Evolutionary conservation across 2,113 vertebrate species (phyloP), one percentile per base, ranked within the genome.

Genomic region (Apus apus): DNA sequence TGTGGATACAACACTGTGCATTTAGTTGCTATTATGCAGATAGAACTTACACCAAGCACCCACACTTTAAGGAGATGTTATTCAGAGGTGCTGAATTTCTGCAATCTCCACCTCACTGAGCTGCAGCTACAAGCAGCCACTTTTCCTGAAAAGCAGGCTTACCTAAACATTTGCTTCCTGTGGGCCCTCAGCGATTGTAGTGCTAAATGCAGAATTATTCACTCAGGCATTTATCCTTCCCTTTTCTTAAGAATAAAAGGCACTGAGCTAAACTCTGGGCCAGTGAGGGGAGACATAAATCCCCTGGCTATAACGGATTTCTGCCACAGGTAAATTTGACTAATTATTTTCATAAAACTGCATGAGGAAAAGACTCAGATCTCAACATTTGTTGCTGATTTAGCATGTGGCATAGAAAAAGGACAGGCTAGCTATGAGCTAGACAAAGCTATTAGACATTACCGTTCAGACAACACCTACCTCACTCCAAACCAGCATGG

Each of bases 401-500:
- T 79, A 94, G 89, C 90, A 82, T 26, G 81, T 93, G 85, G 61
- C 76, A 88, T 51, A 93, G 83, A 94, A 91, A 93, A 92, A 96
- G 90, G 86, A 90, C 88, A 96, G 88, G 71, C 92, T 95, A 40
- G 82, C 90, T 96, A 34, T 74, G 96, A 95, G 93, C 93, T 84
- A 98, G 95, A 98, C 92, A 97, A 97, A 95, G 96, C 96, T 95
- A 97, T 96, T 97, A 97, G 97, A 98, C 97, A 97, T 97, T 95
- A 98, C 95, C 89, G 95, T 97, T 96, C 97, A 98, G 97, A 98
- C 97, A 98, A 98, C 97, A 98, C 99, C 98, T 97, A 99, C 99
- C 99, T 99, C 99, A 97, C 99, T 99, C 99, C 99, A 99, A 96
- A 99, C 99, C 98, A 99, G 98, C 99, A 99, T 99, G 98, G 99